A percentile compares a stretch with the other conserved stretches of the same genome.
phyloP scores from a whole-genome alignment of 2,113 vertebrate genomes.

The Orientallactaga bullata region DNA sequence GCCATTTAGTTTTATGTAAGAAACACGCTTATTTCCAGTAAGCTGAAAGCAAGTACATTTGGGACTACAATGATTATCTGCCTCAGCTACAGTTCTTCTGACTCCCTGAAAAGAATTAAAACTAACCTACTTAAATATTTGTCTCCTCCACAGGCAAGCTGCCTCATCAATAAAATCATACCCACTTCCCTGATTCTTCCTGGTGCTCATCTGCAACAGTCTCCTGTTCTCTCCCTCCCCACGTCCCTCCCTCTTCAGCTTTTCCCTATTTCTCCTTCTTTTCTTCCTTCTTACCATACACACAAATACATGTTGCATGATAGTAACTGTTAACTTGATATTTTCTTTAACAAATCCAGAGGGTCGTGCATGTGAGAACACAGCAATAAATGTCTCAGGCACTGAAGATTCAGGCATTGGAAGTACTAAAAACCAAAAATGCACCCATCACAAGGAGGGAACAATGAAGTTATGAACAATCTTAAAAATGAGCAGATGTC shows the following conservation, averaged over 20 bases:
- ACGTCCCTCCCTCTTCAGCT: background rate
- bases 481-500: background rate
- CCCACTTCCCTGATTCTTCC: background rate
- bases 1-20: slow-evolving; percentile 63
- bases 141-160: background rate
- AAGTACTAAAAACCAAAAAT: slow-evolving; percentile 3
- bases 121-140: slow-evolving; percentile 40
- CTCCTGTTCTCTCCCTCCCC: background rate
- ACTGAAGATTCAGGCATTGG: background rate
- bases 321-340: background rate
- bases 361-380: background rate
- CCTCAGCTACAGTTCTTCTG: background rate
- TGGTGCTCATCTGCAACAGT: background rate
- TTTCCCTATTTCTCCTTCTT: background rate
- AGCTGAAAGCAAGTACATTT: background rate
- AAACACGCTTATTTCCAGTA: slow-evolving; percentile 63
- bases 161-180: background rate
- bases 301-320: background rate
- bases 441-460: background rate
- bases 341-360: background rate
- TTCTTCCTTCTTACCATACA: background rate
- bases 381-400: slow-evolving; percentile 7
- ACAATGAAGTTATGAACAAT: background rate
- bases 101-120: slow-evolving; percentile 53
- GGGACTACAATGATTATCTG: slow-evolving; percentile 24